A percentile compares a stretch with the other conserved stretches of the same genome.
Conservation (phyloP, 2,797 vertebrate genomes). For the Poecilia wingei region DNA sequence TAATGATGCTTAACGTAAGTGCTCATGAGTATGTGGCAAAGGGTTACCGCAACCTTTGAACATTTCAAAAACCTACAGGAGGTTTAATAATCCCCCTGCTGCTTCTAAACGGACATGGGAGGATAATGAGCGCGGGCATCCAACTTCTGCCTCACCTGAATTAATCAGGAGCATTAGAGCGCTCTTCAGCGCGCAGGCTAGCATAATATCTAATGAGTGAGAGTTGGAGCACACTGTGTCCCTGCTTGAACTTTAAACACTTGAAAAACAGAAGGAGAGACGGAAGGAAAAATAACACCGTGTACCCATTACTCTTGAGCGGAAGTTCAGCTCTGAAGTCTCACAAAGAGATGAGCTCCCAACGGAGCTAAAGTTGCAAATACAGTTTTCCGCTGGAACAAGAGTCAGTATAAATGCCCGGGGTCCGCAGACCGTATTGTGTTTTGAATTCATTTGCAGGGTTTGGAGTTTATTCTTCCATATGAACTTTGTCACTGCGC, state of each 20-base stretch:
- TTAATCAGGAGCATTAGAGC: conserved; percentile 63
- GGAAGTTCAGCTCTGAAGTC: conserved; percentile 31
- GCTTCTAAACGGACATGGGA: conserved; percentile 42
- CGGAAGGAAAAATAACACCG: conserved; percentile 38
- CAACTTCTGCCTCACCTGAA: conserved; percentile 59
- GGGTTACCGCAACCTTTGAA: conserved; percentile 48
- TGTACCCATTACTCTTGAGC: conserved; percentile 30
- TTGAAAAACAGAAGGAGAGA: conserved; percentile 21
- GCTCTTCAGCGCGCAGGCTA: conserved; percentile 33
- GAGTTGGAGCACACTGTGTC: conserved; percentile 39
- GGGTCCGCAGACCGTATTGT: conserved; percentile 1
- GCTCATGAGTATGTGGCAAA: conserved; percentile 20
- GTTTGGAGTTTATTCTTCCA: conserved; percentile 30
- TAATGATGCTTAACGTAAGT: not conserved
- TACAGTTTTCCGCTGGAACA: conserved; percentile 22
- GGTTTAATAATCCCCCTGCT: conserved; percentile 39
- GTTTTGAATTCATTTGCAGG: conserved; percentile 29
- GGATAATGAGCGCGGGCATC: conserved; percentile 41
- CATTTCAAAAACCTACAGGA: conserved; percentile 45
- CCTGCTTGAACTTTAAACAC: conserved; percentile 65
- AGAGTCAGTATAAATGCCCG: conserved; percentile 9
- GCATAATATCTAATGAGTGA: conserved; percentile 52
- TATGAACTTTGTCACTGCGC: conserved; percentile 36
- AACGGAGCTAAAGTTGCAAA: conserved; percentile 30
- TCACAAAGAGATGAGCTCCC: conserved; percentile 14